Evolutionary conservation across 2,888 invertebrate genomes (phyloP), one percentile per base, ranked within the genome.

Genomic region (Gryllus longicercus): DNA sequence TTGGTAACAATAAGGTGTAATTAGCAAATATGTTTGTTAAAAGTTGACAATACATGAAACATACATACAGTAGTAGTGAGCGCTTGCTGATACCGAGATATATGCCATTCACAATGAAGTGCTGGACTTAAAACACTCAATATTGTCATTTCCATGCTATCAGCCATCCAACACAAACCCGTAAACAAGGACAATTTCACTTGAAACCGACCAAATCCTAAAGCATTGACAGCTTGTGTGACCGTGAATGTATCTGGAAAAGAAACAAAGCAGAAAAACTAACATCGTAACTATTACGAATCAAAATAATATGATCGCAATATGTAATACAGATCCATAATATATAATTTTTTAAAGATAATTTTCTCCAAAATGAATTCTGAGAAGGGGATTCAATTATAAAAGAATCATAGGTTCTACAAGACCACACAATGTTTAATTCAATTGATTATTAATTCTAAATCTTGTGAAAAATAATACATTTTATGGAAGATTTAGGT

Each of bases 81-180:
- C 25, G 97, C 98, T 89, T 97, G 96, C 85, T 96, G 95, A 87
- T 95, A 96, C 86, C 94, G 93, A 85, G 93, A 91, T 83, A 98
- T 94, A 85, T 94, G 93, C 98, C 98, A 98, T 86, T 96, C 95
- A 87, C 98, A 98, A 86, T 96, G 96, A 79, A 98, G 88, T 0
- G 97, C 96, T 16, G 98, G 97, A 21, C 96, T 96, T 74, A 98
- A 88, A 82, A 98, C 96, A 84, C 96, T 96, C 74, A 98, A 88
- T 84, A 98, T 96, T 85, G 97, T 98, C 96, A 98, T 98, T 88
- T 98, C 98, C 97, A 98, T 98, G 80, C 97, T 96, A 87, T 98
- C 98, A 0, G 97, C 96, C 97, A 97, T 98, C 97, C 96, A 95
- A 86, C 95, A 95, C 1, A 95, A 88, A 0, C 96, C 96, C 23